Evolutionary conservation across 2,888 invertebrate species (phyloP).

Genomic region (Scaptomyza caliginosa): DNA sequence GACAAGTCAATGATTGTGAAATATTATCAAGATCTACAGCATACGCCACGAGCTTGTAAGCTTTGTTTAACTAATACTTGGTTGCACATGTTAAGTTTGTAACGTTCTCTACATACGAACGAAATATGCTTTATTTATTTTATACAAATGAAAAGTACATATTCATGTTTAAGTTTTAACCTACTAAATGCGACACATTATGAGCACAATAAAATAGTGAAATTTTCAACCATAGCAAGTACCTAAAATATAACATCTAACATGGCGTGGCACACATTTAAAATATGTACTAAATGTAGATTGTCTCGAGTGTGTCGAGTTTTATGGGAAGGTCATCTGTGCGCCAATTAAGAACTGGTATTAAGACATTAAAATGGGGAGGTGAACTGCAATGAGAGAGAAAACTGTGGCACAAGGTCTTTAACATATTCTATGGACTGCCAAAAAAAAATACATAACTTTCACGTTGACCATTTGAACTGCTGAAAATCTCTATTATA

Average conservation of each 20-base stretch:
- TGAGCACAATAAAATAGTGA: conserved; percentile 70
- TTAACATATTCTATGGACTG: conserved; percentile 24
- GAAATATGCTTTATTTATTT: conserved; percentile 45
- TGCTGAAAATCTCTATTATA: neutral
- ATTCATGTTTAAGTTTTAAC: conserved; percentile 7
- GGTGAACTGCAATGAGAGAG: conserved; percentile 33
- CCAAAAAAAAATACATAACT: conserved; percentile 43
- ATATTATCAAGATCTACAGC: neutral
- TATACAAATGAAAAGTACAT: conserved; percentile 14
- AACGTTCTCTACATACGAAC: conserved; percentile 19
- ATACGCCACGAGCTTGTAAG: too few relatives aligned
- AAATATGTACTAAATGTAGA: conserved; percentile 9
- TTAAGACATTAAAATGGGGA: conserved; percentile 8
- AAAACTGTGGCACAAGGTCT: conserved; percentile 67
- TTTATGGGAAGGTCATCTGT: conserved; percentile 56
- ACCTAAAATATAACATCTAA: conserved; percentile 21
- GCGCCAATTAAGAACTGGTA: conserved; percentile 42
- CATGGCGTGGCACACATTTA: conserved; percentile 48
- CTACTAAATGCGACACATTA: conserved; percentile 30
- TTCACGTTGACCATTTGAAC: conserved; percentile 39
- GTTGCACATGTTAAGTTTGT: too few relatives aligned
- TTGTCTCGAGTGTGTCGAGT: conserved; percentile 14
- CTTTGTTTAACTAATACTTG: too few relatives aligned
- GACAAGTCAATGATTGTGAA: neutral
- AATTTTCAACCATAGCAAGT: conserved; percentile 54